Evolutionary conservation across 2,888 invertebrate species (phyloP).

Genomic region (Zhengitettix transpicula): DNA sequence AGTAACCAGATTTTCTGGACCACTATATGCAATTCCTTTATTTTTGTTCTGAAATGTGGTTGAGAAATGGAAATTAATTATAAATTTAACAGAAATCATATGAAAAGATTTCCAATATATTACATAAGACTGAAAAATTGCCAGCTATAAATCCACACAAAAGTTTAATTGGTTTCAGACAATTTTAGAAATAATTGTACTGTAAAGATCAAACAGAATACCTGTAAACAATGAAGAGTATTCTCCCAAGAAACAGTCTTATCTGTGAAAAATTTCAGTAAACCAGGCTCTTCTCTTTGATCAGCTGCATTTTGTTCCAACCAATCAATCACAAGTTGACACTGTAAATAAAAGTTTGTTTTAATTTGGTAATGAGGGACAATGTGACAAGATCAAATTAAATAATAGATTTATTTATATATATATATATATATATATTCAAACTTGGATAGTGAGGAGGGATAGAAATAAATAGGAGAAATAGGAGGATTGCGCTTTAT

Average conservation of each 20-base stretch:
- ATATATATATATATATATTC: too few relatives aligned
- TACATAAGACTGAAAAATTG: too few relatives aligned
- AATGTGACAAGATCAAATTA: too few relatives aligned
- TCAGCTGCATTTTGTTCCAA: conserved; percentile 64
- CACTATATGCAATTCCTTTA: neutral
- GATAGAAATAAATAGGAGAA: too few relatives aligned
- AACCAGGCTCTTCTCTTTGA: conserved; percentile 25
- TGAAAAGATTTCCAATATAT: too few relatives aligned
- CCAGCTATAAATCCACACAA: too few relatives aligned
- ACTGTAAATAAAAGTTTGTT: conserved; percentile 20
- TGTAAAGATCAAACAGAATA: conserved; percentile 10
- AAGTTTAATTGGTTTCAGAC: neutral
- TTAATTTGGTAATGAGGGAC: neutral
- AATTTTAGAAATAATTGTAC: neutral
- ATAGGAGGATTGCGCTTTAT: too few relatives aligned
- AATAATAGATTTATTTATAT: too few relatives aligned
- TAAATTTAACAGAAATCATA: too few relatives aligned
- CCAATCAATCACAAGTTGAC: conserved; percentile 85
- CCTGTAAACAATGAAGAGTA: conserved; percentile 60
- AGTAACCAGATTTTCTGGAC: neutral
- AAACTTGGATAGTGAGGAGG: too few relatives aligned
- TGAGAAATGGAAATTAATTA: too few relatives aligned
- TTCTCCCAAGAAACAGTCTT: conserved; percentile 80
- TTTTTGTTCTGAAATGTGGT: neutral
- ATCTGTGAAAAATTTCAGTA: conserved; percentile 61